Conservation (phyloP, 64 coral and sea anemone genomes). For the Catalaphyllia jardinei region DNA sequence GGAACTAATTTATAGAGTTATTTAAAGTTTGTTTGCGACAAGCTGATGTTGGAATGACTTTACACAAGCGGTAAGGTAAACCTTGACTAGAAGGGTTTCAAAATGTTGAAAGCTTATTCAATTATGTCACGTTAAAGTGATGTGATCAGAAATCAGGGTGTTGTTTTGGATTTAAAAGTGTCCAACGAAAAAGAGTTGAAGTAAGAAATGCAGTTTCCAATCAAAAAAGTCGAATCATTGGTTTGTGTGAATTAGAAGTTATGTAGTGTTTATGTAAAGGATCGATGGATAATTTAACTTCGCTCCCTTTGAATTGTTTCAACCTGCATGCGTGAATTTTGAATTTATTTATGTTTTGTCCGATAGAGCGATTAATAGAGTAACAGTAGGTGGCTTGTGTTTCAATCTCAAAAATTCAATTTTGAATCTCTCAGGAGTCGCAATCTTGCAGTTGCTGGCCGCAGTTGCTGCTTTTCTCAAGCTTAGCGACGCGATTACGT, state of each 20-base stretch:
- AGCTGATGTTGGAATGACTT: not conserved
- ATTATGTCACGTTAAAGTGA: too few relatives aligned
- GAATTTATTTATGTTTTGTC: not conserved
- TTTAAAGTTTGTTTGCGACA: not conserved
- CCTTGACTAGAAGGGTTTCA: too few relatives aligned
- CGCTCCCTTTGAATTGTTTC: not conserved
- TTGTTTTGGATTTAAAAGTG: too few relatives aligned
- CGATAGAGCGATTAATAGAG: not conserved
- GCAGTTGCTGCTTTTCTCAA: not conserved
- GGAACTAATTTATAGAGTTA: not conserved
- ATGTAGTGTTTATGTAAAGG: not conserved
- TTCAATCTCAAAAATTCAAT: slow-evolving; percentile 12
- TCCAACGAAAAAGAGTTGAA: not conserved
- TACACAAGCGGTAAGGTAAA: not conserved
- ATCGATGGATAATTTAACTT: not conserved
- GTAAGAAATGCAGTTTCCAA: not conserved
- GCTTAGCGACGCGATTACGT: not conserved
- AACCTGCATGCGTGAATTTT: slow-evolving; percentile 4
- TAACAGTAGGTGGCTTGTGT: slow-evolving; percentile 11
- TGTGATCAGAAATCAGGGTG: too few relatives aligned
- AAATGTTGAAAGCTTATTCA: too few relatives aligned
- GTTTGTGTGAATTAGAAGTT: not conserved
- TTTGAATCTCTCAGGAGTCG: not conserved
- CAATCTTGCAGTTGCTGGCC: not conserved
- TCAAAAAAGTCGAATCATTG: not conserved